Conservation (phyloP, 2,797 vertebrate genomes). For the Balearica regulorum region DNA sequence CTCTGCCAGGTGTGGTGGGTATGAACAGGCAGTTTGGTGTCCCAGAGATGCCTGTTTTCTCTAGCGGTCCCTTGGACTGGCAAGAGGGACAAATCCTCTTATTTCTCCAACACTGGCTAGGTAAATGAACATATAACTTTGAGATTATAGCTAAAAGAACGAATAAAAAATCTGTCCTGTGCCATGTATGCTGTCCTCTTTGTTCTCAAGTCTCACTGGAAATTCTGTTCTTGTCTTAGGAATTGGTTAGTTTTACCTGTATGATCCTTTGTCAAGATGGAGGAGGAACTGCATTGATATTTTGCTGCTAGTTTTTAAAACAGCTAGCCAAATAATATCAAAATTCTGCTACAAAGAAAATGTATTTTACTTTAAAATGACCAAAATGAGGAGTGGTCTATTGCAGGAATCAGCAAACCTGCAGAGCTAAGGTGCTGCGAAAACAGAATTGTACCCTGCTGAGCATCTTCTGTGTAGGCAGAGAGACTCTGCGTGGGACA, state of each 20-base stretch:
- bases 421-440: neutral
- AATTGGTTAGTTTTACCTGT: neutral
- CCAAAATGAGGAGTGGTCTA: rapidly evolving
- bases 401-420: neutral
- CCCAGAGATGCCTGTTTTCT: neutral
- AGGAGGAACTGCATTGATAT: neutral
- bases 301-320: neutral
- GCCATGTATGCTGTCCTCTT: neutral
- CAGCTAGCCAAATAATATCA: neutral
- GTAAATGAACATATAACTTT: neutral
- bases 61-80: neutral
- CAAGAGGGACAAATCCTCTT: neutral
- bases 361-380: neutral
- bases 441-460: neutral
- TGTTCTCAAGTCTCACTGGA: neutral
- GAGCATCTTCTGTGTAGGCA: neutral
- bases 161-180: neutral
- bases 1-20: neutral
- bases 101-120: neutral
- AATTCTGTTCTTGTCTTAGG: neutral
- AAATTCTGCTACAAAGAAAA: neutral
- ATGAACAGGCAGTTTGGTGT: neutral
- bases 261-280: neutral
- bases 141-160: neutral
- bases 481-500: neutral